These are phyloP conservation scores for Prionailurus bengalensis DNA, from an alignment of 2,113 vertebrate species.

Conservation along the genomic window DNA sequence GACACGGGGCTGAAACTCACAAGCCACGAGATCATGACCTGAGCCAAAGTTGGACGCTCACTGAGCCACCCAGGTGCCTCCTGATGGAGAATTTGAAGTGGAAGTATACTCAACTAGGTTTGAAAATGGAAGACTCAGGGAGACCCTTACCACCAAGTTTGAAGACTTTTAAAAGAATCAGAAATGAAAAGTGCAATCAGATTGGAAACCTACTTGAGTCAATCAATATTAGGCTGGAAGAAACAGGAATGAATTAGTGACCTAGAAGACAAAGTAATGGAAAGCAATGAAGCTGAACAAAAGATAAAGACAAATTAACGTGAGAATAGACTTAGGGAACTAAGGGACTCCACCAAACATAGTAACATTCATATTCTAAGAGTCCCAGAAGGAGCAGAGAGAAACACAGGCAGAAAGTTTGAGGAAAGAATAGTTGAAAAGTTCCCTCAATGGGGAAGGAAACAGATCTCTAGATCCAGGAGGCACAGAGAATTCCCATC, in stretches of 20 bases:
- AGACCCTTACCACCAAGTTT: neutral
- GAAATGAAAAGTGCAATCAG: neutral
- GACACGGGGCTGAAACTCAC: too few relatives aligned
- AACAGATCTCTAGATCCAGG: neutral
- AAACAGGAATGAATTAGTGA: neutral
- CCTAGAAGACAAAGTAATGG: neutral
- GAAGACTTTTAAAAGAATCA: neutral
- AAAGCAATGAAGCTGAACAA: neutral
- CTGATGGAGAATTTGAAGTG: neutral
- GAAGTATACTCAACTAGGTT: neutral
- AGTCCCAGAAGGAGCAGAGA: neutral
- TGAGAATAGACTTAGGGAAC: neutral
- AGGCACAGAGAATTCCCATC: neutral
- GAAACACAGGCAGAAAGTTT: neutral
- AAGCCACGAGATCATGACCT: rapidly evolving
- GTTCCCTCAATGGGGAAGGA: neutral
- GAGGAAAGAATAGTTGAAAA: neutral
- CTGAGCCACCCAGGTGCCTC: too few relatives aligned
- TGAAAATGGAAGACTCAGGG: neutral
- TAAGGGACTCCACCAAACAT: neutral
- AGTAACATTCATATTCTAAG: neutral
- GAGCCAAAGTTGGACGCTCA: too few relatives aligned
- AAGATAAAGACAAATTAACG: neutral
- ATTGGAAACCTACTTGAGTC: neutral
- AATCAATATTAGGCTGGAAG: neutral